Evolutionary conservation across 2,888 invertebrate genomes (phyloP), one percentile per base, ranked within the genome.

Genomic region (Timema cristinae): DNA sequence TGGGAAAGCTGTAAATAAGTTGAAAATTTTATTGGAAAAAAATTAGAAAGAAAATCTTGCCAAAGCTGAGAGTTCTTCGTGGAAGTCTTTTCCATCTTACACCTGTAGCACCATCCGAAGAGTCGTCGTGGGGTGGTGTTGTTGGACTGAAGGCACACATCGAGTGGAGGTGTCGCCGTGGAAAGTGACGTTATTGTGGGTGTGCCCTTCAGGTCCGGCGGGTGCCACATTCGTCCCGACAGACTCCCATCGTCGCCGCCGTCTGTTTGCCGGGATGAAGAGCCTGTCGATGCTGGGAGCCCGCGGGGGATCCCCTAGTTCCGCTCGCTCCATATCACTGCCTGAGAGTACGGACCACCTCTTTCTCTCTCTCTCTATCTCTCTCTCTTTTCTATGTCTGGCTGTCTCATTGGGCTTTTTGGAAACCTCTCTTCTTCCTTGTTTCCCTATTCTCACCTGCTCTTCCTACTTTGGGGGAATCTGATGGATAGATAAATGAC

Each of bases 181-280:
- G 32, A 32, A 32, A 32, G 32, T 10, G 63, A 48, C 54, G 47
- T 16, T 63, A 48, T 63, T 63, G 11, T 63, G 47, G 32, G 63
- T 63, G 63, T 9, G 32, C 32, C 32, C 32, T 32, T 66, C 66
- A 69, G 63, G 68, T 68, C 16, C 51, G 56, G 71, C 50, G 10
- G 71, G 59, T 10, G 56, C 32, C 63, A 32, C 48, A 32, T 48
- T 32, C 63, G 48, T 48, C 10, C 63, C 68, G 61, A 50, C 67
- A 8, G 71, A 71, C 15, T 68, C 71, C 8, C 67, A 71, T 52
- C 72, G 90, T 84, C 87, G 91, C 81, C 87, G 91, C 82, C 88
- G 90, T 77, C 87, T 92, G 80, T 91, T 92, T 85, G 91, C 91
- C 81, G 91, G 91, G 79, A 90, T 92, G 86, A 90, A 91, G 85